Evolutionary conservation across 2,113 vertebrate genomes (phyloP), one percentile per base, ranked within the genome.

Genomic region (Phalacrocorax aristotelis): DNA sequence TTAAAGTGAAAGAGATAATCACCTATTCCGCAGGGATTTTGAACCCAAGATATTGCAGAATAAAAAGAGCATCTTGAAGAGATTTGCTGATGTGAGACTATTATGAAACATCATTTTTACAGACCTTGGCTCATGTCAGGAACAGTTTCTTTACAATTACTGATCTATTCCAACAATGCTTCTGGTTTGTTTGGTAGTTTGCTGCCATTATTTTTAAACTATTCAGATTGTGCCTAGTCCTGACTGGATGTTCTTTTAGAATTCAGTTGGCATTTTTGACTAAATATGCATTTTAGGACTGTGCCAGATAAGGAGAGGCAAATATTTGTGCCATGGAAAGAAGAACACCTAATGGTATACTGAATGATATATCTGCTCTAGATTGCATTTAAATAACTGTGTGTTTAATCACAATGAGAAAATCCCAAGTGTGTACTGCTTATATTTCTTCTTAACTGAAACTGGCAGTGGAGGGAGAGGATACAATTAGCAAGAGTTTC

Each of bases 361-460:
- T 55, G 26, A 61, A 76, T 95, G 85, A 75, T 40, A 11, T 48
- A 60, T 64, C 38, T 96, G 38, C 51, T 92, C 38, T 75, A 87
- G 89, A 71, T 81, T 87, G 18, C 26, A 92, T 96, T 97, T 94
- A 88, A 95, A 58, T 80, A 95, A 69, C 89, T 75, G 27, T 86
- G 87, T 90, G 36, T 96, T 97, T 95, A 94, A 96, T 87, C 87
- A 93, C 84, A 95, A 55, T 82, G 90, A 71, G 83, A 92, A 89
- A 94, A 90, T 95, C 95, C 83, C 93, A 97, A 74, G 54, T 89
- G 83, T 83, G 78, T 87, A 36, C 66, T 44, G 40, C 79, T 97
- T 90, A 85, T 80, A 87, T 75, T 89, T 95, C 93, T 94, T 89
- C 74, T 96, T 96, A 97, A 96, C 89, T 85, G 94, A 95, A 97